Evolutionary conservation across 1,140 invertebrate genomes (phyloP).

Genomic region (Bombyx mandarina): DNA sequence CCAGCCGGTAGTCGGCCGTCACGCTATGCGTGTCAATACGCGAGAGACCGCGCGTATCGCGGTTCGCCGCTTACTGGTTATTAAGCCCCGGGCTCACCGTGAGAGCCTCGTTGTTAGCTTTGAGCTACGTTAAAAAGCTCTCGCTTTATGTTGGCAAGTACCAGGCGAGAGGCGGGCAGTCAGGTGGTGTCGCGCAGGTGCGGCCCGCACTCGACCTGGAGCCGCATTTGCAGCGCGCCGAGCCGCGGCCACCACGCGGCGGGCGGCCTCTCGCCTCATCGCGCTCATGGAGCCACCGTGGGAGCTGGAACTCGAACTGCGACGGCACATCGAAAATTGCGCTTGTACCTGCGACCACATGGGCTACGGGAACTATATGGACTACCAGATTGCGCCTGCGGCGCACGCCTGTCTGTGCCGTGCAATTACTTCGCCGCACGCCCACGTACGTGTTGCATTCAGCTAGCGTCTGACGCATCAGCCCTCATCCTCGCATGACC

Average conservation of each 20-base stretch:
- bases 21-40: slow-evolving; percentile 46
- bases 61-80: slow-evolving; percentile 28
- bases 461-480: slow-evolving; percentile 6
- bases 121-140: slow-evolving; percentile 26
- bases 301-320: slow-evolving; percentile 77
- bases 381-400: slow-evolving; percentile 82
- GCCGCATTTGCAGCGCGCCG: slow-evolving; percentile 45
- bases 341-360: slow-evolving; percentile 91
- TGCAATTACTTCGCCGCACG: slow-evolving; percentile 65
- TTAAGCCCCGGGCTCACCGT: slow-evolving; percentile 29
- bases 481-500: slow-evolving; percentile 19
- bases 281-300: slow-evolving; percentile 68
- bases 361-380: slow-evolving; percentile 92
- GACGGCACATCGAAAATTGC: slow-evolving; percentile 88
- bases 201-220: slow-evolving; percentile 50
- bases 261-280: slow-evolving; percentile 42
- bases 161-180: slow-evolving; percentile 41
- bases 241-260: slow-evolving; percentile 42
- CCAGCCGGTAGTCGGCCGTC: slow-evolving; percentile 42
- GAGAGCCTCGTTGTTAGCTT: slow-evolving; percentile 28
- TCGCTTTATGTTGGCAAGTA: slow-evolving; percentile 34
- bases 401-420: slow-evolving; percentile 62
- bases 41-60: slow-evolving; percentile 30
- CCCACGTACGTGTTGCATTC: slow-evolving; percentile 53
- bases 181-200: slow-evolving; percentile 50